Percentiles rank a stretch among this genome's conserved stretches.
These are phyloP conservation scores for Trematomus loennbergii DNA, from an alignment of 2,113 vertebrate genomes.

Conservation along the genomic window DNA sequence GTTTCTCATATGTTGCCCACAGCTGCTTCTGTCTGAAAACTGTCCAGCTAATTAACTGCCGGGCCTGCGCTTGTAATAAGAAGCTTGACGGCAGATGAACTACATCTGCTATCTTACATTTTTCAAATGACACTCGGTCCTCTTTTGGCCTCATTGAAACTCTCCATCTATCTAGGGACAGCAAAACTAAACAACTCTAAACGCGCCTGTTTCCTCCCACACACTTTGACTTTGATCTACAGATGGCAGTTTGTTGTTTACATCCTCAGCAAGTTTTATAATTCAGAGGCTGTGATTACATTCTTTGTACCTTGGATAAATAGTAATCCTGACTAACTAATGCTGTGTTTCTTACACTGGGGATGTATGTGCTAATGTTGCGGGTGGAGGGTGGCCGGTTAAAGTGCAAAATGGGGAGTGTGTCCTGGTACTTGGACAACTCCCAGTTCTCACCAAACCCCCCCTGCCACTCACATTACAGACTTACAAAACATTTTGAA, in stretches of 20 bases:
- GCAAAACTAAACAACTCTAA: conserved; percentile 2
- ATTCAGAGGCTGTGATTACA: neutral
- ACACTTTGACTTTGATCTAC: conserved; percentile 46
- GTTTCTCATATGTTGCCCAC: conserved; percentile 79
- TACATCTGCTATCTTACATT: conserved; percentile 76
- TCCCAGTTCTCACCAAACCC: too few relatives aligned
- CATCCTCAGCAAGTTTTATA: neutral
- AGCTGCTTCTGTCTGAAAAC: conserved; percentile 81
- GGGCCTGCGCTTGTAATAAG: conserved; percentile 75
- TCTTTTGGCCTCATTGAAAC: conserved; percentile 41
- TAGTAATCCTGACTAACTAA: neutral
- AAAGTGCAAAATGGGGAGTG: neutral
- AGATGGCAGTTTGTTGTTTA: conserved; percentile 12
- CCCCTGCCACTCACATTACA: neutral
- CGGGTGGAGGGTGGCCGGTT: neutral
- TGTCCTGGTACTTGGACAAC: too few relatives aligned
- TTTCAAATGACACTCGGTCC: conserved; percentile 59
- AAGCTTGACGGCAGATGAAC: conserved; percentile 78
- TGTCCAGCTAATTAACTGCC: conserved; percentile 81
- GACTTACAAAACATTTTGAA: neutral
- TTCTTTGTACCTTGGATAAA: neutral
- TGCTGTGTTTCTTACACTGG: too few relatives aligned
- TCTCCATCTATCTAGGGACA: conserved; percentile 33
- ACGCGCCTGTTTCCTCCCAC: conserved; percentile 6
- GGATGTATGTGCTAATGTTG: neutral